These are phyloP conservation scores for Rhinogobius similis DNA, from an alignment of 2,113 vertebrate species.

Conservation along the genomic window DNA sequence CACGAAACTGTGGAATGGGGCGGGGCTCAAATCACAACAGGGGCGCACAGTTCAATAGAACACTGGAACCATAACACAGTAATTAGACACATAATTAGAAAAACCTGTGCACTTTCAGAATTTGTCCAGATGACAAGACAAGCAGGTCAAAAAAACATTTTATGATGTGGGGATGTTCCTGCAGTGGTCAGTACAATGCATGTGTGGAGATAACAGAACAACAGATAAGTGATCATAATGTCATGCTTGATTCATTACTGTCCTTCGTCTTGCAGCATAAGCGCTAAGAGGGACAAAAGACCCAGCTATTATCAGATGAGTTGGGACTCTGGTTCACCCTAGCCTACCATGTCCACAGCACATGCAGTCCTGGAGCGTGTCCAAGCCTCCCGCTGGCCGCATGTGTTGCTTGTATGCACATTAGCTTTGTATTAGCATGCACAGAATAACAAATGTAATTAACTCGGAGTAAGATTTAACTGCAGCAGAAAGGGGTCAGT, in stretches of 20 bases:
- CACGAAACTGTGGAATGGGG: no score
- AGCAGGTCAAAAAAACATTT: no score
- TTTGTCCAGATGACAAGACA: no score
- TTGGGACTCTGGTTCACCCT: constrained; percentile 14
- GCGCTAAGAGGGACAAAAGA: not conserved
- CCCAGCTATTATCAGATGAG: constrained; percentile 27
- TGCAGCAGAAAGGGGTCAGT: constrained; percentile 30
- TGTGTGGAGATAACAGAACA: not conserved
- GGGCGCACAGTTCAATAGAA: no score
- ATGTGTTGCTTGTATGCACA: constrained; percentile 43
- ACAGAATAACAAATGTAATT: constrained; percentile 61
- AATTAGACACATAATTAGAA: no score
- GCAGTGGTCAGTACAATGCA: not conserved
- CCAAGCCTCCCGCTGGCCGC: constrained; percentile 57
- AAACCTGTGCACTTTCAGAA: no score
- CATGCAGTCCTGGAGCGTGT: constrained; percentile 41
- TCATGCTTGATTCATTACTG: not conserved
- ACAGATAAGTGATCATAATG: not conserved
- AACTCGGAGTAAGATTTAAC: constrained; percentile 46
- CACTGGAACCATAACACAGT: no score
- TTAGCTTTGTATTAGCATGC: constrained; percentile 48
- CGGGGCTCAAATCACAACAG: no score
- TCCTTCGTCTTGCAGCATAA: not conserved
- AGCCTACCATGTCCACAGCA: constrained; percentile 24
- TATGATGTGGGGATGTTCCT: no score